Evolutionary conservation across 2,113 vertebrate genomes (phyloP).

Genomic region (Ptyas mucosa): DNA sequence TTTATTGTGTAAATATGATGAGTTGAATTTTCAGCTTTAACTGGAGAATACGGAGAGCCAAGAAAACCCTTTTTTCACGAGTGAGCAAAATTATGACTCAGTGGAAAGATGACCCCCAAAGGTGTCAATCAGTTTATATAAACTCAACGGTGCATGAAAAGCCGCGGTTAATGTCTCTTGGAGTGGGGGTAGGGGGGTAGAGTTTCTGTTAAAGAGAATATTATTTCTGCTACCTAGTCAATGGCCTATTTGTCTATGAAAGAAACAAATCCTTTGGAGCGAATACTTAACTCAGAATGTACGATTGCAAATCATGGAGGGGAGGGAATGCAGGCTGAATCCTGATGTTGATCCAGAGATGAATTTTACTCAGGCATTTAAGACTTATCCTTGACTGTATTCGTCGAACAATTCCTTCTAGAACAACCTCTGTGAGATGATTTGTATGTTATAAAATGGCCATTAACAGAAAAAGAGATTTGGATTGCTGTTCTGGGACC

Average conservation of each 20-base stretch:
- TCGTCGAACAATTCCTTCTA: neutral
- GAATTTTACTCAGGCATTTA: neutral
- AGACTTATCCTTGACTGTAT: neutral
- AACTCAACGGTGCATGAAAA: conserved; percentile 89
- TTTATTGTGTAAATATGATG: conserved; percentile 90
- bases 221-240: conserved; percentile 20
- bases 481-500: neutral
- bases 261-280: neutral
- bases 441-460: neutral
- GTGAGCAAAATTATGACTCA: conserved; percentile 80
- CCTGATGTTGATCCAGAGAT: neutral
- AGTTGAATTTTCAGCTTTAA: conserved; percentile 79
- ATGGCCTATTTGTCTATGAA: neutral
- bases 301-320: neutral
- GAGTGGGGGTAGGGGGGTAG: neutral
- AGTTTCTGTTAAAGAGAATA: neutral
- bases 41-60: conserved; percentile 73
- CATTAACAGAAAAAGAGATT: neutral
- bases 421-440: neutral
- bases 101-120: conserved; percentile 78
- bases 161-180: conserved; percentile 67
- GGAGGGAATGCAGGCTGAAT: neutral
- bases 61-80: conserved; percentile 68
- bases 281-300: neutral
- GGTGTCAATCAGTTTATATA: conserved; percentile 90